Evolutionary conservation across 2,888 invertebrate genomes (phyloP).

Genomic region (Pyrrhia umbra): DNA sequence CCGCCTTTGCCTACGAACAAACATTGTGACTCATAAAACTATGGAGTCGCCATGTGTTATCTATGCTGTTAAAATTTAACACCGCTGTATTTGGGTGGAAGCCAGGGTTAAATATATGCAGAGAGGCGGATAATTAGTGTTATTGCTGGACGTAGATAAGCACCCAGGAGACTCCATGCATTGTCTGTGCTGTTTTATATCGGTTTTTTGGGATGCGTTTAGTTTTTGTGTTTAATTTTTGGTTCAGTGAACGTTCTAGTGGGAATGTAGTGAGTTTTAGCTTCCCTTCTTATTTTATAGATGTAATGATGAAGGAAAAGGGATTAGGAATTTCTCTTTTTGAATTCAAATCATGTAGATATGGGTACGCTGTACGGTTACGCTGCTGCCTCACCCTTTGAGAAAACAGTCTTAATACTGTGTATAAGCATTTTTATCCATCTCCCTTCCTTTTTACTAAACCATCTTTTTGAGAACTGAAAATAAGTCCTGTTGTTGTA

Average conservation of each 20-base stretch:
- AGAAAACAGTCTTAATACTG: no score
- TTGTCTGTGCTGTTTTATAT: slow-evolving; percentile 1
- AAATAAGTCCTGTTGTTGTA: no score
- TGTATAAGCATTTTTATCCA: no score
- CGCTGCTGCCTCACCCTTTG: no score
- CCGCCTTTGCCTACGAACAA: slow-evolving; percentile 32
- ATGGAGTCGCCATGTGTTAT: slow-evolving; percentile 33
- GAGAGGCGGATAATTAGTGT: slow-evolving; percentile 37
- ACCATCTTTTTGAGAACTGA: no score
- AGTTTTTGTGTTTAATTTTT: not conserved
- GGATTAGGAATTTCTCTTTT: no score
- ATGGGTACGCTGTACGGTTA: no score
- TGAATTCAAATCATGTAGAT: no score
- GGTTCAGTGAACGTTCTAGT: not conserved
- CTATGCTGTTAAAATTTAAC: slow-evolving; percentile 42
- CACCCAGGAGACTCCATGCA: slow-evolving; percentile 23
- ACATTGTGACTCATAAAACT: slow-evolving; percentile 38
- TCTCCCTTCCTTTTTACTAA: no score
- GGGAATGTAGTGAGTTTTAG: no score
- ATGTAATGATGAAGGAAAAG: no score
- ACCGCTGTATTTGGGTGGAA: slow-evolving; percentile 22
- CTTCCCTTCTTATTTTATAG: no score
- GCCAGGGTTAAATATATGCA: slow-evolving; percentile 43
- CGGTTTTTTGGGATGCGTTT: not conserved
- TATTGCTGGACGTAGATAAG: slow-evolving; percentile 41